phyloP scores from a whole-genome alignment of 2,888 invertebrate genomes.

The Drosophila picticornis region DNA sequence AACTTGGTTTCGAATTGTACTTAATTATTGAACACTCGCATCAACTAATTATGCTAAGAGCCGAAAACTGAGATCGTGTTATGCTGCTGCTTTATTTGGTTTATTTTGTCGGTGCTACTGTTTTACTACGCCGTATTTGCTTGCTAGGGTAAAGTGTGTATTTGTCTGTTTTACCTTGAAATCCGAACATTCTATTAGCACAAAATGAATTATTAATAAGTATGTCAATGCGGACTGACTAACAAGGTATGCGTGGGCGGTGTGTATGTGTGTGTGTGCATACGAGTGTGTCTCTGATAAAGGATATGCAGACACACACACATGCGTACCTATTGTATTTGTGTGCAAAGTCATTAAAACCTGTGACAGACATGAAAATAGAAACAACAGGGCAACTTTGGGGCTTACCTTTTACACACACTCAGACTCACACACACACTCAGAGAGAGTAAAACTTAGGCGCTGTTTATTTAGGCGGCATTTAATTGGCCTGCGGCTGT shows the following conservation, averaged over 20 bases:
- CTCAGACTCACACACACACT: not conserved
- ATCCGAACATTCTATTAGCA: conserved; percentile 69
- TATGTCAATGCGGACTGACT: conserved; percentile 56
- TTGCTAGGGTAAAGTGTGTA: conserved; percentile 20
- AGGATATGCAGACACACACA: conserved; percentile 32
- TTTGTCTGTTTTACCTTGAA: conserved; percentile 43
- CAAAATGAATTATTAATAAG: conserved; percentile 78
- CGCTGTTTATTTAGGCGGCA: conserved; percentile 66
- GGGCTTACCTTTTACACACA: conserved; percentile 41
- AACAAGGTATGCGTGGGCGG: conserved; percentile 34
- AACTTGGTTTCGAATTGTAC: conserved; percentile 40
- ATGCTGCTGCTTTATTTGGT: conserved; percentile 27
- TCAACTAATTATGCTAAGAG: conserved; percentile 73
- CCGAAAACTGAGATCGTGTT: conserved; percentile 15
- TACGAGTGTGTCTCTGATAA: conserved; percentile 7
- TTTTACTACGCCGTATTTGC: conserved; percentile 12
- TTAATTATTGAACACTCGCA: conserved; percentile 74
- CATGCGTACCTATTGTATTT: conserved; percentile 12
- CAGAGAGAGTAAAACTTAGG: conserved; percentile 33
- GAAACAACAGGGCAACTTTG: conserved; percentile 53
- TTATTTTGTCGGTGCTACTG: conserved; percentile 4
- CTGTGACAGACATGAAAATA: conserved; percentile 59
- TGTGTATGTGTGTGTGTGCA: not conserved
- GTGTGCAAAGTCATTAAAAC: conserved; percentile 61
- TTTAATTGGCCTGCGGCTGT: conserved; percentile 14